Base-by-base conservation (phyloP, 2,888 invertebrate species). In the Cosmopolites sordidus region DNA sequence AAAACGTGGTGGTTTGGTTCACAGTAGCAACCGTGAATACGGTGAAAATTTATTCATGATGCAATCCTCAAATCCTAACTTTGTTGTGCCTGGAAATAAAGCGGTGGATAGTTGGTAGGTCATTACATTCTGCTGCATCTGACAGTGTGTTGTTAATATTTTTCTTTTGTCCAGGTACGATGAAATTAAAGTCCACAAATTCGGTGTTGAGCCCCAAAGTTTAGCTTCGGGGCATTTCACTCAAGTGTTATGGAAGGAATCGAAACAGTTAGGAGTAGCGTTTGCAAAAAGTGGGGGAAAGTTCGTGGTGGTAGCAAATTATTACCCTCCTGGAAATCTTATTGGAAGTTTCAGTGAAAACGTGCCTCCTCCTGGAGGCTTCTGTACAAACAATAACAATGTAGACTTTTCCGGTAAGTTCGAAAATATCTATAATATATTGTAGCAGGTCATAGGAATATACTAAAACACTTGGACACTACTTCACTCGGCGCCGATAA, bases 251-350 rank as follows among this genome's bases (percentile, higher is more conserved):
- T 92, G 92, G 91, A 87, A 83, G 68, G 81, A 78, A 27, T 84
- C 84, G 2, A 81, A 75, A 60, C 84, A 88, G 66, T 72, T 91
- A 55, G 92, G 91, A 1, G 80, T 91, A 1, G 90, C 86, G 1
- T 83, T 81, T 66, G 87, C 89, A 2, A 84, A 77, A 61, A 54
- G 58, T 1, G 66, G 84, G 41, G 91, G 88, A 18, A 86, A 83
- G 71, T 78, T 85, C 56, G 87, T 86, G 66, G 92, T 95, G 0
- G 95, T 96, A 0, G 91, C 89, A 18, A 89, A 92, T 71, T 96
- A 96, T 70, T 82, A 81, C 67, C 95, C 96, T 0, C 85, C 94
- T 0, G 95, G 94, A 3, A 96, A 96, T 72, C 81, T 86, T 55
- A 76, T 84, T 40, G 88, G 87, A 1, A 80, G 81, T 62, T 91